Evolutionary conservation across 2,113 vertebrate genomes (phyloP).

Genomic region (Callithrix jacchus): DNA sequence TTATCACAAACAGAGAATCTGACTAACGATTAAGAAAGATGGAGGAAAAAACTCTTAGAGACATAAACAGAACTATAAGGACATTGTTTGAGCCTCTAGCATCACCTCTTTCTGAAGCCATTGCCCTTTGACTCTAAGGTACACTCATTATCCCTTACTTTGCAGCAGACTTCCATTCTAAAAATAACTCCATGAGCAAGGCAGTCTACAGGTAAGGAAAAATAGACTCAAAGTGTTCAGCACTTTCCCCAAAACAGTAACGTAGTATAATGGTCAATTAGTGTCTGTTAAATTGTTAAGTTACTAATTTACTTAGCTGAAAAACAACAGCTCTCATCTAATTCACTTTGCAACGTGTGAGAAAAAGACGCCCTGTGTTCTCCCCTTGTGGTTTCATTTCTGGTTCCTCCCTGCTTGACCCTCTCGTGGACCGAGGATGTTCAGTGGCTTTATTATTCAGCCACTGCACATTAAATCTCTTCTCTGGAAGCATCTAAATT

Average conservation of each 20-base stretch:
- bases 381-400: too few relatives aligned
- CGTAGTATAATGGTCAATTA: background rate
- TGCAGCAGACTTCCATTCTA: background rate
- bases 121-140: background rate
- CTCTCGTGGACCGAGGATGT: background rate
- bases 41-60: background rate
- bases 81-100: background rate
- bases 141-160: rapidly evolving
- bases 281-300: background rate
- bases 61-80: background rate
- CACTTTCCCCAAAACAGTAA: background rate
- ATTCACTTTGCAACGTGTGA: background rate
- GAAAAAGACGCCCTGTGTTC: rapidly evolving
- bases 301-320: background rate
- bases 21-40: background rate
- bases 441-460: background rate
- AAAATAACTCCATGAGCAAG: background rate
- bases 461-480: background rate
- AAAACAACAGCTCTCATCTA: background rate
- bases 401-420: background rate
- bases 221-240: background rate
- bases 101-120: background rate
- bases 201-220: background rate
- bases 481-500: background rate
- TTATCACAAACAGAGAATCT: background rate